These are phyloP conservation scores for Lasioglossum leucozonium DNA, from an alignment of 2,888 invertebrate genomes.

Conservation along the genomic window DNA sequence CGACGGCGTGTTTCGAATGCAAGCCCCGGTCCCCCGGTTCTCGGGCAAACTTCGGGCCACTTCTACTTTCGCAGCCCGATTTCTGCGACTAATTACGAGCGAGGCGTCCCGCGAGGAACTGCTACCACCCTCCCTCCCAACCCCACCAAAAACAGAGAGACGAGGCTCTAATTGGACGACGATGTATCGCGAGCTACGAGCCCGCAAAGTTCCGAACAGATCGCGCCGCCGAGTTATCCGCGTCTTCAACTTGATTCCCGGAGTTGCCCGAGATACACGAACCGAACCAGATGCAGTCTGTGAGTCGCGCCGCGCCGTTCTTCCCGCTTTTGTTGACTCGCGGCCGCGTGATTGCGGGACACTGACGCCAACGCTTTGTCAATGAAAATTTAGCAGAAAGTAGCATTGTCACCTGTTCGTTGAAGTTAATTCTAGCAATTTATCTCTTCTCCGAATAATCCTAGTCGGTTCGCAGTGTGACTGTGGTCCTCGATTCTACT, in stretches of 20 bases:
- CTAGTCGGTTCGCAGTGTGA: too few species aligned
- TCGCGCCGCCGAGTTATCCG: slow-evolving; percentile 22
- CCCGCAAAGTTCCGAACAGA: slow-evolving; percentile 27
- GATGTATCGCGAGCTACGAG: slow-evolving; percentile 22
- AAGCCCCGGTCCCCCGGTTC: neutral
- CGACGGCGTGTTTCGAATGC: slow-evolving; percentile 52
- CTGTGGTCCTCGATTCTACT: too few species aligned
- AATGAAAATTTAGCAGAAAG: neutral
- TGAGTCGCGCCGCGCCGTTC: neutral
- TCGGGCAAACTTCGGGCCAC: slow-evolving; percentile 36
- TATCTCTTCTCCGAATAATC: too few species aligned
- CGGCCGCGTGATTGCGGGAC: neutral
- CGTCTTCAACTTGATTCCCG: slow-evolving; percentile 10
- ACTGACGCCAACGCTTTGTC: neutral
- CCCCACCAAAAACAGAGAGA: neutral
- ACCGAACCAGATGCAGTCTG: neutral
- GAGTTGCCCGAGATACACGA: neutral
- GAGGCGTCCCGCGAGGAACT: neutral
- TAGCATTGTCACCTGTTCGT: neutral
- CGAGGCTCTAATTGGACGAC: slow-evolving; percentile 39
- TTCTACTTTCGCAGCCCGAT: slow-evolving; percentile 36
- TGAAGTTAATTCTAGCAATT: neutral
- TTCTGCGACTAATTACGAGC: slow-evolving; percentile 49
- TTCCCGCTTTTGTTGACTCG: neutral
- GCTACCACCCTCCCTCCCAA: neutral